These are phyloP conservation scores for Thunnus albacares DNA, from an alignment of 2,797 vertebrate genomes.

Conservation along the genomic window DNA sequence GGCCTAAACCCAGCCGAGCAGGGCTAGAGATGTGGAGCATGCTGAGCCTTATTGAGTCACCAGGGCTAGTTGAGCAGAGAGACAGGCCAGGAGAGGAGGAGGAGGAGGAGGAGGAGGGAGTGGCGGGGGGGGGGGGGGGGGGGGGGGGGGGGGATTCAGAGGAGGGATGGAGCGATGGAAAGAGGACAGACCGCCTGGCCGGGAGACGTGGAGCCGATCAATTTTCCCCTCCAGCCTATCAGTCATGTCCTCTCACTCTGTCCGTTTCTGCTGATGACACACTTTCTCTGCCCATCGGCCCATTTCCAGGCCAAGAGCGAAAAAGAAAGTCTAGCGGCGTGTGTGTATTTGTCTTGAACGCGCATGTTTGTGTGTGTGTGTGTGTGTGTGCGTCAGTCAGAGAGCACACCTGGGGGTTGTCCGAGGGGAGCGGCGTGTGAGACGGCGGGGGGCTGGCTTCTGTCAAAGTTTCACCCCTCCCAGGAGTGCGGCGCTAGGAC, in stretches of 20 bases:
- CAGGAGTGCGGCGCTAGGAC: slow-evolving; percentile 38
- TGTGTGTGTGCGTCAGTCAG: slow-evolving; percentile 58
- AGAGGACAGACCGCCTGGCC: slow-evolving; percentile 70
- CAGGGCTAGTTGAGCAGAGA: slow-evolving; percentile 72
- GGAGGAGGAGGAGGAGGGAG: slow-evolving; percentile 35
- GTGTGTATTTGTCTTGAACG: slow-evolving; percentile 61
- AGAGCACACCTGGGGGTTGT: slow-evolving; percentile 65
- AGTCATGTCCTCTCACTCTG: slow-evolving; percentile 83
- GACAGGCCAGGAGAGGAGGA: slow-evolving; percentile 63
- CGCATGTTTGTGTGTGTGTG: slow-evolving; percentile 52
- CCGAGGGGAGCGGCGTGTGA: slow-evolving; percentile 42
- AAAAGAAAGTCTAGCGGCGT: slow-evolving; percentile 60
- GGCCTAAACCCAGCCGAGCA: slow-evolving; percentile 87
- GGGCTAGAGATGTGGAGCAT: slow-evolving; percentile 88
- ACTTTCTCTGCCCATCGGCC: slow-evolving; percentile 83
- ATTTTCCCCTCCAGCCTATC: slow-evolving; percentile 82
- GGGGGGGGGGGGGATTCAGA: slow-evolving; percentile 14
- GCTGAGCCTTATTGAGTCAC: slow-evolving; percentile 89
- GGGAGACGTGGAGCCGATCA: slow-evolving; percentile 82
- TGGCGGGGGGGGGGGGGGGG: slow-evolving; percentile 14
- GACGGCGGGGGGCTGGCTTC: slow-evolving; percentile 40
- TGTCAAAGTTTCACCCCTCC: slow-evolving; percentile 66
- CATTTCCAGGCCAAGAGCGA: slow-evolving; percentile 79
- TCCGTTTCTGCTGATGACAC: slow-evolving; percentile 86
- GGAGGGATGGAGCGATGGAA: slow-evolving; percentile 59